Evolutionary conservation across 2,888 invertebrate species (phyloP), one percentile per base, ranked within the genome.

Genomic region (Cylindroiulus punctatus): DNA sequence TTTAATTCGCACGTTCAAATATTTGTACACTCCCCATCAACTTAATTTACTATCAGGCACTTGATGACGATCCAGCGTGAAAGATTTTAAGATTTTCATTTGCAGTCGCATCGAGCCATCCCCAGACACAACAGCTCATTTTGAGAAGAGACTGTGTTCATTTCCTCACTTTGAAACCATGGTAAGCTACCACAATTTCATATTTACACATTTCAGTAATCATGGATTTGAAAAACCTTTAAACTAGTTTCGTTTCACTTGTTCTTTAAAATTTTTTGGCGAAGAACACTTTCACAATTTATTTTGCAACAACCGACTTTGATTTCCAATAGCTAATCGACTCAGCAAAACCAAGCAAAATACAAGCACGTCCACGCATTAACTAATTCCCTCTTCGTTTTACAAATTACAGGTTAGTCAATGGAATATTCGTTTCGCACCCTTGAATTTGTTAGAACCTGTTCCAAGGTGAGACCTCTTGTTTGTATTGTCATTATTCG

Each of bases 401-500:
- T 81, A 1, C 7, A 8, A 57, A 47, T 47, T 85, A 10, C 26
- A 86, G 42, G 26, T 81, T 82, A 40, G 86, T 17, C 86, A 57
- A 19, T 97, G 98, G 98, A 93, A 93, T 76, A 91, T 97, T 30
- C 92, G 92, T 26, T 91, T 93, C n/a, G 92, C 97, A 84, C 92
- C 94, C 0, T 90, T 98, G 40, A 91, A 92, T 2, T 89, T 92
- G 0, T 90, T 93, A 85, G 91, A 92, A 0, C 97, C 97, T 0
- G 96, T 98, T 0, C 98, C 98, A n/a, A 95, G 95, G 96, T 96
- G 91, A 90, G 47, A 14, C 14, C 2, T n/a, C 26, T n/a, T 26
- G 1, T 65, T n/a, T 26, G 26, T 10, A 65, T 65, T 65, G 65
- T 65, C 10, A 26, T n/a, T 17, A 26, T 14, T 81, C 8, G n/a